Percentiles rank a stretch among this genome's conserved stretches.
These are phyloP conservation scores for Apodemia hepburni DNA, from an alignment of 2,888 invertebrate species.

Conservation along the genomic window DNA sequence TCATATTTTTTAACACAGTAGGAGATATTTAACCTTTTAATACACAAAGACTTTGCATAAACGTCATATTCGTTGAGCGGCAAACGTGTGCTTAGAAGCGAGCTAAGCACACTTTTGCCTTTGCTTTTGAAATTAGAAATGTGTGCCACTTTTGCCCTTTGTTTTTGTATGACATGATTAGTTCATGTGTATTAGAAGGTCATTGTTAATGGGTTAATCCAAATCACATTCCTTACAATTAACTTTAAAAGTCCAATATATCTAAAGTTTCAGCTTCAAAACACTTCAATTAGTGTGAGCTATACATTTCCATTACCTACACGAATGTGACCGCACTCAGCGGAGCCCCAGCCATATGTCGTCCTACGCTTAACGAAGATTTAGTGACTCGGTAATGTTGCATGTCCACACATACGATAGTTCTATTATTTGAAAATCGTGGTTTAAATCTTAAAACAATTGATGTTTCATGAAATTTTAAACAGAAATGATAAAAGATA, in stretches of 20 bases:
- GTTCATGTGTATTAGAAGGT: too few relatives aligned
- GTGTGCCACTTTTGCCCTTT: too few relatives aligned
- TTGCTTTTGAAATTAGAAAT: too few relatives aligned
- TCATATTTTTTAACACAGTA: neutral
- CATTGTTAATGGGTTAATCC: neutral
- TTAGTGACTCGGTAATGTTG: constrained; percentile 45
- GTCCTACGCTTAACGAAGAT: constrained; percentile 57
- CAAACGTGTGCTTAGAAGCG: too few relatives aligned
- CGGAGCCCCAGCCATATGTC: constrained; percentile 41
- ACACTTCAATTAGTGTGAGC: constrained; percentile 12
- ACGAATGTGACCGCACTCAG: constrained; percentile 22
- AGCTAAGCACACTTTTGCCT: too few relatives aligned
- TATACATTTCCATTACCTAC: constrained; percentile 20
- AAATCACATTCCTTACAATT: constrained; percentile 1
- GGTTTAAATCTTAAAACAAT: neutral
- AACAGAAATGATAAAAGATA: too few relatives aligned
- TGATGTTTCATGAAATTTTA: neutral
- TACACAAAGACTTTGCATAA: too few relatives aligned
- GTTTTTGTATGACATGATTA: too few relatives aligned
- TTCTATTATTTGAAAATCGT: constrained; percentile 21
- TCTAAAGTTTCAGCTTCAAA: constrained; percentile 4
- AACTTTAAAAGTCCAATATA: constrained; percentile 1
- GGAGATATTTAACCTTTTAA: neutral
- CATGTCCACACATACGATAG: constrained; percentile 23
- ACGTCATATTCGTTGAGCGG: too few relatives aligned